phyloP scores from a whole-genome alignment of 2,113 vertebrate species.

The Thermophis baileyi region DNA sequence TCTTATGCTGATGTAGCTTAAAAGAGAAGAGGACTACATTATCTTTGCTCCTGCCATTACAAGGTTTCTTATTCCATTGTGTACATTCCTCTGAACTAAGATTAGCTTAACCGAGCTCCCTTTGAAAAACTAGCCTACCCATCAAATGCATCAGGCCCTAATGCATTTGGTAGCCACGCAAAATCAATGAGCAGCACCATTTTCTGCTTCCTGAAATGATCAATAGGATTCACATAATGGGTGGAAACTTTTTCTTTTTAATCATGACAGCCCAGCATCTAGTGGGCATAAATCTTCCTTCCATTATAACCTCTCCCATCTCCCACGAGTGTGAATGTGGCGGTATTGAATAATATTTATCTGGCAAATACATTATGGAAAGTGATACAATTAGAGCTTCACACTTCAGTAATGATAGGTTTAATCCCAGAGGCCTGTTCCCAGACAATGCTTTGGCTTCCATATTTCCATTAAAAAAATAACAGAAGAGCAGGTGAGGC shows the following conservation, averaged over 20 bases:
- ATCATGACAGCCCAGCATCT: slow-evolving; percentile 66
- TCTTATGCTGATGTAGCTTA: slow-evolving; percentile 70
- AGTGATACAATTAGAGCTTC: slow-evolving; percentile 63
- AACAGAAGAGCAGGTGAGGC: neutral
- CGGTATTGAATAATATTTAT: slow-evolving; percentile 62
- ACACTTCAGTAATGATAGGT: slow-evolving; percentile 55
- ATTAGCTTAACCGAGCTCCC: slow-evolving; percentile 71
- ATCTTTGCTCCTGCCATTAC: slow-evolving; percentile 72
- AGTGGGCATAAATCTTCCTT: slow-evolving; percentile 67
- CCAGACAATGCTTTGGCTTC: slow-evolving; percentile 35
- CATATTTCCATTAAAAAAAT: slow-evolving; percentile 28
- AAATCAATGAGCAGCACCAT: slow-evolving; percentile 76
- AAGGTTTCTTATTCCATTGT: slow-evolving; percentile 69
- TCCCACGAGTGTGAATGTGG: slow-evolving; percentile 55
- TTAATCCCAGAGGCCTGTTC: slow-evolving; percentile 52
- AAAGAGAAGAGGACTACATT: slow-evolving; percentile 68
- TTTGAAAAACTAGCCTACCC: slow-evolving; percentile 72
- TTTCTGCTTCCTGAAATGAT: slow-evolving; percentile 74
- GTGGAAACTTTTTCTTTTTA: slow-evolving; percentile 68
- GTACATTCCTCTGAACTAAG: slow-evolving; percentile 70
- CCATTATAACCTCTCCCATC: slow-evolving; percentile 62
- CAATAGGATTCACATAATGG: slow-evolving; percentile 75
- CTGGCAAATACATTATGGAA: slow-evolving; percentile 58
- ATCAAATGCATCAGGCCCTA: slow-evolving; percentile 69
- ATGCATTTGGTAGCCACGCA: slow-evolving; percentile 70